phyloP scores from a whole-genome alignment of 2,113 vertebrate species.

The Oreochromis tanganicae region DNA sequence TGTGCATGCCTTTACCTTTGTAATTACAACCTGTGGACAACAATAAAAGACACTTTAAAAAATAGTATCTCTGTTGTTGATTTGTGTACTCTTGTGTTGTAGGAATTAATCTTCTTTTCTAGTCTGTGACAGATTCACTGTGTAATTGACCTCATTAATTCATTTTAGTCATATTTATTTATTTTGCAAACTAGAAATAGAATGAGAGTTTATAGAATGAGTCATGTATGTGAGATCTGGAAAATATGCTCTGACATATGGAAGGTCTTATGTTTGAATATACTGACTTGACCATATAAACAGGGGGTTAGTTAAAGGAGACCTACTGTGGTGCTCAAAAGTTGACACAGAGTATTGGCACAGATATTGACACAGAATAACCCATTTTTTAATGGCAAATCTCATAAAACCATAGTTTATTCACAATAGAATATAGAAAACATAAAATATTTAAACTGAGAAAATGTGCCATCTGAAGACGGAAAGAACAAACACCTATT shows the following conservation, averaged over 20 bases:
- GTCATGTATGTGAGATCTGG: not conserved
- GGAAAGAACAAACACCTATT: not conserved
- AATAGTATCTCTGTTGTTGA: not conserved
- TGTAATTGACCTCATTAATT: not conserved
- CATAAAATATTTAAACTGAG: not conserved
- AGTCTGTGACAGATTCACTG: not conserved
- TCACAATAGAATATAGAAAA: not conserved
- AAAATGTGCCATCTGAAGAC: not conserved
- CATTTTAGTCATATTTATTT: not conserved
- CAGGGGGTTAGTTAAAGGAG: not conserved
- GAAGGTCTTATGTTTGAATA: not conserved
- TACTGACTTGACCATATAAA: not conserved
- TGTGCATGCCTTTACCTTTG: constrained; percentile 55
- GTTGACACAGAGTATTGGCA: not conserved
- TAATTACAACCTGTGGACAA: constrained; percentile 49
- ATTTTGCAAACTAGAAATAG: not conserved
- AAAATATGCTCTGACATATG: not conserved
- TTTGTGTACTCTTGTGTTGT: not conserved
- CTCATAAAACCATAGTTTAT: not conserved
- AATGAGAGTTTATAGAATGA: not conserved
- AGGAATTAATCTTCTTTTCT: not conserved
- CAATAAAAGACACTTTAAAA: constrained; percentile 46
- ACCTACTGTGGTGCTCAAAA: not conserved
- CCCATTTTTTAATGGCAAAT: not conserved
- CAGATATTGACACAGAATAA: not conserved